phyloP scores from a whole-genome alignment of 2,888 invertebrate species.

The Alsophila aescularia region DNA sequence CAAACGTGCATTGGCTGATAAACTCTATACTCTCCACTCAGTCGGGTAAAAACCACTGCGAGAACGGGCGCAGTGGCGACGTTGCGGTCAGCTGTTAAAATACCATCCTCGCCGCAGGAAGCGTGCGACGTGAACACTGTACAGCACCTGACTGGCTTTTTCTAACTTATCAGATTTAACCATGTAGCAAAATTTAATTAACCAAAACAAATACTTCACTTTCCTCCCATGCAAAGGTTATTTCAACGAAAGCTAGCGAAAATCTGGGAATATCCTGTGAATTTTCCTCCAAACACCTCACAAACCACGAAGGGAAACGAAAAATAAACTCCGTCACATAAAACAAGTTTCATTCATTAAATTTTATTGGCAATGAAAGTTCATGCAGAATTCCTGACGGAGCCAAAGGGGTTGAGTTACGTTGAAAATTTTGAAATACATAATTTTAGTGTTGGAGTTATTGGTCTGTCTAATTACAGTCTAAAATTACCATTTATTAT shows the following conservation, averaged over 20 bases:
- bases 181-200: conserved; percentile 7
- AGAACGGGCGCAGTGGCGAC: no score
- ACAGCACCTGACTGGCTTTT: not conserved
- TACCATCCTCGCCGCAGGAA: no score
- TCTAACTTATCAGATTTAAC: not conserved
- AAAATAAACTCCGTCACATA: conserved; percentile 27
- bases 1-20: no score
- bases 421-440: conserved; percentile 50
- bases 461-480: not conserved
- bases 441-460: conserved; percentile 45
- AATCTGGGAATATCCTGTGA: conserved; percentile 4
- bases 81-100: no score
- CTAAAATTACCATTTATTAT: no score
- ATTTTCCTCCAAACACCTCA: conserved; percentile 15
- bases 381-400: conserved; percentile 47
- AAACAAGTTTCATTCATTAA: conserved; percentile 53
- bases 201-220: conserved; percentile 2
- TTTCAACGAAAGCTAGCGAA: conserved; percentile 1
- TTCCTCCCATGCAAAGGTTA: not conserved
- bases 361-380: conserved; percentile 53
- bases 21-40: no score
- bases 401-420: conserved; percentile 28
- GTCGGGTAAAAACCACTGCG: no score
- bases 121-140: no score
- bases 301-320: conserved; percentile 15